These are phyloP conservation scores for Drosophila aldrichi DNA, from an alignment of 2,888 invertebrate genomes.

Conservation along the genomic window DNA sequence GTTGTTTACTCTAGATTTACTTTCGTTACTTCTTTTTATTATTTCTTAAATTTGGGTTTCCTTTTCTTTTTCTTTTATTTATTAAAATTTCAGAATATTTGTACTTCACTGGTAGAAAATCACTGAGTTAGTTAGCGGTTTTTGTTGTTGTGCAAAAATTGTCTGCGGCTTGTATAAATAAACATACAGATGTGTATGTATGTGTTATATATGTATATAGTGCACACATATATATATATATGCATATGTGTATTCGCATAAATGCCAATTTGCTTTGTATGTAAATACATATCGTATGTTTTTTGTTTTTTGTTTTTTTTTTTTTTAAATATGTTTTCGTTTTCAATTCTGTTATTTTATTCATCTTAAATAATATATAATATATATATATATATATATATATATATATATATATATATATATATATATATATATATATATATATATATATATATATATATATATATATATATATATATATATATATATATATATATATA, in stretches of 20 bases:
- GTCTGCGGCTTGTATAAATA: conserved; percentile 46
- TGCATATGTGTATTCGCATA: background rate
- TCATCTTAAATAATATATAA: conserved; percentile 47
- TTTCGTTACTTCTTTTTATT: background rate
- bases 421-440: conserved; percentile 12
- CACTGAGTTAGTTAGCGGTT: conserved; percentile 84
- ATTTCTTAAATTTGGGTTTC: conserved; percentile 25
- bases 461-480: conserved; percentile 12
- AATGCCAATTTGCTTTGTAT: conserved; percentile 29
- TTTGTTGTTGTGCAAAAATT: conserved; percentile 55
- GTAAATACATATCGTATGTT: conserved; percentile 35
- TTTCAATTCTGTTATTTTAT: conserved; percentile 57
- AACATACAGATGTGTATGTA: conserved; percentile 33
- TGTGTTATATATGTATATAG: conserved; percentile 21
- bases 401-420: background rate
- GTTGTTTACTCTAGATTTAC: background rate
- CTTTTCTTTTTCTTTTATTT: conserved; percentile 34
- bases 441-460: conserved; percentile 3
- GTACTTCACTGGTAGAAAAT: conserved; percentile 86
- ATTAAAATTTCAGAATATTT: conserved; percentile 81
- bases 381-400: conserved; percentile 13
- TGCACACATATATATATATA: background rate
- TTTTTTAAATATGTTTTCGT: conserved; percentile 43
- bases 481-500: conserved; percentile 1
- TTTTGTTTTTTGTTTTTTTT: conserved; percentile 5